Percentiles rank a stretch among this genome's conserved stretches.
Evolutionary conservation across 1,140 invertebrate species (phyloP).

Genomic region (Musca domestica): DNA sequence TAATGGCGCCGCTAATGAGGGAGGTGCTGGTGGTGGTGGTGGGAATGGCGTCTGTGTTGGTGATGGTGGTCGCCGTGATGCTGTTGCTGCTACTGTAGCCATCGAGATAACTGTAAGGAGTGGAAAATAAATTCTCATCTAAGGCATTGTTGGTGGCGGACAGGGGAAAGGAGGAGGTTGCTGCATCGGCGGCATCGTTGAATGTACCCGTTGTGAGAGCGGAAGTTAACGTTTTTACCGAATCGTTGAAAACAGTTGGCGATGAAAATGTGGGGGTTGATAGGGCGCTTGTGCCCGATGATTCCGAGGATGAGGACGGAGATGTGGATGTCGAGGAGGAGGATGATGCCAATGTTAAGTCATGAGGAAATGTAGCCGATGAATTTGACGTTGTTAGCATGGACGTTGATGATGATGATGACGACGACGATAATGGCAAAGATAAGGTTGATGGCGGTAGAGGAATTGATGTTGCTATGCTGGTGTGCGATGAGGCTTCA

Average conservation of each 20-base stretch:
- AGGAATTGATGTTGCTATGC: constrained; percentile 17
- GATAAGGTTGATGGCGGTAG: constrained; percentile 14
- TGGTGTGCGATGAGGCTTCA: constrained; percentile 20
- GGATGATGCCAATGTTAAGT: background rate
- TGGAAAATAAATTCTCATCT: constrained; percentile 4
- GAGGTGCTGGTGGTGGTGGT: constrained; percentile 23
- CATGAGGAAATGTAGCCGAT: background rate
- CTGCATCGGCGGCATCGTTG: constrained; percentile 20
- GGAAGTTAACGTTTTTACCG: constrained; percentile 11
- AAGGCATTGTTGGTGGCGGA: constrained; percentile 20
- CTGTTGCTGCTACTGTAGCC: constrained; percentile 6
- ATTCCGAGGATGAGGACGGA: too few relatives aligned
- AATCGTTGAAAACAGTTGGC: constrained; percentile 1
- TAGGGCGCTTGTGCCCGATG: background rate
- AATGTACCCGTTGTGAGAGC: constrained; percentile 6
- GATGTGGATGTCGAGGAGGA: background rate
- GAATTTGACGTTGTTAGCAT: constrained; percentile 1
- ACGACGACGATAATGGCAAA: background rate
- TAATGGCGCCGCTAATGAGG: constrained; percentile 34
- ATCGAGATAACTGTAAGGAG: constrained; percentile 5
- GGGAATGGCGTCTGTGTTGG: too few relatives aligned
- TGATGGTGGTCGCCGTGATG: constrained; percentile 20
- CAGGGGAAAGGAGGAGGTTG: constrained; percentile 31
- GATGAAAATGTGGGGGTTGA: background rate
- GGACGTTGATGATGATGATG: background rate